Base-by-base conservation (phyloP, 2,113 vertebrate genomes). In the Melanostigma gelatinosum region DNA sequence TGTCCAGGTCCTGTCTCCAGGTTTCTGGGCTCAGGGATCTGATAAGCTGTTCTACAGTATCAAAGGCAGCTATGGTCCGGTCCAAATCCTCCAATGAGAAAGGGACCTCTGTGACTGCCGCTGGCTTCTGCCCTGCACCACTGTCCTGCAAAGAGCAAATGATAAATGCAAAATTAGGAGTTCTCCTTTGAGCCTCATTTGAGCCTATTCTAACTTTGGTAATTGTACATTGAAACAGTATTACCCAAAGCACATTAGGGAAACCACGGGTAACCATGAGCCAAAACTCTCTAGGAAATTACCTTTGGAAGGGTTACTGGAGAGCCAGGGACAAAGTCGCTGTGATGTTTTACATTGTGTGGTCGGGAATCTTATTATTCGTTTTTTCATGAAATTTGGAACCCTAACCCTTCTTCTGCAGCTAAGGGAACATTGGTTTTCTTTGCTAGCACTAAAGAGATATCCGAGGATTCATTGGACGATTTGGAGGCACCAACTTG, bases 1-100 rank as follows among this genome's bases (percentile, higher is more conserved):
- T 96, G 77, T 97, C 95, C 0, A 99, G 95, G 82, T 99, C 98
- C 69, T 98, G 96, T 88, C 94, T 96, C 98, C 98, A 99, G 1
- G 97, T 96, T 2, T 96, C 94, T 0, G 98, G 98, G 80, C 96
- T 97, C 57, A 98, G 95, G 83, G 97, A 94, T 83, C 91, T 96
- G 29, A 99, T 93, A 15, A 99, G 93, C 69, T 98, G 96, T 80
- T 98, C 98, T 75, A 99, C 96, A 0, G 97, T 99, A 82, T 97
- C 95, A 67, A 98, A 98, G 0, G 94, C 93, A 13, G 98, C 95
- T n/a, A 99, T 91, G 63, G 96, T 96, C 89, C 94, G 93, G 93
- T 98, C 97, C 93, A 99, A 90, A 0, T 94, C 96, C 15, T 97
- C 96, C 0, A 95, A 93, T 0, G 95, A 96, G 52, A 97, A 92